phyloP scores from a whole-genome alignment of 2,113 vertebrate species.

The Prietella phreatophila region DNA sequence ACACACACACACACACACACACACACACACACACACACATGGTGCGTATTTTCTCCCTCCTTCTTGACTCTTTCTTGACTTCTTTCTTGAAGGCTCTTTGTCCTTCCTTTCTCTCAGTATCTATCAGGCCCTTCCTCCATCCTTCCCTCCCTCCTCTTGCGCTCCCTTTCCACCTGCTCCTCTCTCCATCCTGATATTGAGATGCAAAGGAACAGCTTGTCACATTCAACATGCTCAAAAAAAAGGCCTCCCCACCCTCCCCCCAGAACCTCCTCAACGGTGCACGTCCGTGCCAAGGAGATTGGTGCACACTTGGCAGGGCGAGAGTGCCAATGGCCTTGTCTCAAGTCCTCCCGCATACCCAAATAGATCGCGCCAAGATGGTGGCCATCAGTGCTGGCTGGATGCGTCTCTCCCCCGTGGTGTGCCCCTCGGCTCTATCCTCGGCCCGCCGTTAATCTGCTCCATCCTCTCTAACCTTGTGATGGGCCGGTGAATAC shows the following conservation, averaged over 20 bases:
- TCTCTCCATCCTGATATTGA: slow-evolving; percentile 36
- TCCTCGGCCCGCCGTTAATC: slow-evolving; percentile 67
- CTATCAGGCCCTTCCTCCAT: slow-evolving; percentile 15
- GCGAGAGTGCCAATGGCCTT: slow-evolving; percentile 50
- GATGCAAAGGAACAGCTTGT: slow-evolving; percentile 48
- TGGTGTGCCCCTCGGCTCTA: slow-evolving; percentile 24
- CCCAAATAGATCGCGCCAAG: slow-evolving; percentile 56
- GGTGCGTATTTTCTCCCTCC: slow-evolving; percentile 70
- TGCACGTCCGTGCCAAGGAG: slow-evolving; percentile 29
- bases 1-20: slow-evolving; percentile 76
- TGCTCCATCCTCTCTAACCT: slow-evolving; percentile 69
- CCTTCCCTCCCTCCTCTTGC: slow-evolving; percentile 5
- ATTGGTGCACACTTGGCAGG: slow-evolving; percentile 37
- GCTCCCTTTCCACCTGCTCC: slow-evolving; percentile 41
- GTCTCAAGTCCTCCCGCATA: slow-evolving; percentile 70
- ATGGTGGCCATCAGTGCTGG: slow-evolving; percentile 44
- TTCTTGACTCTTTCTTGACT: neutral
- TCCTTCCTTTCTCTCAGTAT: slow-evolving; percentile 8
- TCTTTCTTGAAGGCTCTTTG: slow-evolving; percentile 5
- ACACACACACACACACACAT: slow-evolving; percentile 72
- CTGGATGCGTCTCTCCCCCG: slow-evolving; percentile 29
- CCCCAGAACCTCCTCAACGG: slow-evolving; percentile 8
- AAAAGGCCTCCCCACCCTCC: neutral
- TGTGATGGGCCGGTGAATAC: neutral
- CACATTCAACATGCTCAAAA: slow-evolving; percentile 38